Evolutionary conservation across 2,797 vertebrate genomes (phyloP).

Genomic region (Protonibea diacanthus): DNA sequence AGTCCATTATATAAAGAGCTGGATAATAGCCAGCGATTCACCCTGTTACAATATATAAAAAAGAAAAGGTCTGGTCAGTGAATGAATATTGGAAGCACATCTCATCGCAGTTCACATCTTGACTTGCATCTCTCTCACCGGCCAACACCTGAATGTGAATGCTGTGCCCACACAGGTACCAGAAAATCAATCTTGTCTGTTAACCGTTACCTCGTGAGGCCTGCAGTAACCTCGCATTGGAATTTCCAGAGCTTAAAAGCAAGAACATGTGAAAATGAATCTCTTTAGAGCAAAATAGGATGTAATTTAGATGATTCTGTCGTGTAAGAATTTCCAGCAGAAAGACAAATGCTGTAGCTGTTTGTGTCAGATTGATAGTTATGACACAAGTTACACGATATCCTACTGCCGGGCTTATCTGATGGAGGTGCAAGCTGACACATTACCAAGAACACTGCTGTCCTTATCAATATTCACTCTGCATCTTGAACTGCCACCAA

Average conservation of each 20-base stretch:
- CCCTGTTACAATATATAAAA: constrained; percentile 35
- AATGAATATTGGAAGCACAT: constrained; percentile 41
- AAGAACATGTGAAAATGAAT: not conserved
- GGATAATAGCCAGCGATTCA: constrained; percentile 38
- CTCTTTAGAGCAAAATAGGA: constrained; percentile 6
- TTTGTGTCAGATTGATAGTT: constrained; percentile 56
- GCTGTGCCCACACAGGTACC: constrained; percentile 13
- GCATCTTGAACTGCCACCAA: constrained; percentile 51
- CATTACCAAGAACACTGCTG: constrained; percentile 44
- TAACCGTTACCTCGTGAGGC: constrained; percentile 13
- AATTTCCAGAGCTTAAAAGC: not conserved
- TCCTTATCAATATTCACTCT: constrained; percentile 73
- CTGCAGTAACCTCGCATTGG: constrained; percentile 7
- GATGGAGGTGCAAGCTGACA: constrained; percentile 45
- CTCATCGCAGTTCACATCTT: constrained; percentile 17
- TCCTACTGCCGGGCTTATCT: constrained; percentile 42
- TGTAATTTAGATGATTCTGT: constrained; percentile 24
- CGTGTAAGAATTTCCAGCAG: not conserved
- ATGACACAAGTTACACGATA: constrained; percentile 45
- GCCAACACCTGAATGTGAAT: constrained; percentile 35
- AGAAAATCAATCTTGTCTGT: constrained; percentile 22
- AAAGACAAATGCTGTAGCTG: constrained; percentile 39
- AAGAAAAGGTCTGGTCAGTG: constrained; percentile 12
- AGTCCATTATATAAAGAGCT: constrained; percentile 43
- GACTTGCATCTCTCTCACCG: constrained; percentile 11